These are phyloP conservation scores for Eutrigla gurnardus DNA, from an alignment of 2,797 vertebrate genomes.

Conservation along the genomic window DNA sequence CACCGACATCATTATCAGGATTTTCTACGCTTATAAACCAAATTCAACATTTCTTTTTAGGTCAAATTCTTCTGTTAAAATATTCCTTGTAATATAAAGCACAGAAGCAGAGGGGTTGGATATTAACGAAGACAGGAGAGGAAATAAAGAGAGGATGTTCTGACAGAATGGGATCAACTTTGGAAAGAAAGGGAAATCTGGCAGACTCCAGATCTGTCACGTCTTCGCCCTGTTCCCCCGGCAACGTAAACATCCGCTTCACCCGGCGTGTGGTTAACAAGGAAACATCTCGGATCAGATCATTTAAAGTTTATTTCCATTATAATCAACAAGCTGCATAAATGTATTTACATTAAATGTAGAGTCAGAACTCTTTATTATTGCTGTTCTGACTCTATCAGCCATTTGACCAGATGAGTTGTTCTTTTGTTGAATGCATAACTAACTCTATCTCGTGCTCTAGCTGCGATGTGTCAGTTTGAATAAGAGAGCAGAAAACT, in stretches of 20 bases:
- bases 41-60: constrained; percentile 5
- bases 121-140: constrained; percentile 18
- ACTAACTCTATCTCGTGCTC: neutral
- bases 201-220: constrained; percentile 10
- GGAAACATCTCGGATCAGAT: neutral
- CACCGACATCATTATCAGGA: neutral
- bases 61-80: constrained; percentile 15
- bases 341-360: too few species aligned
- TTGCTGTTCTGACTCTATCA: neutral
- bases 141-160: constrained; percentile 16
- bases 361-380: too few species aligned
- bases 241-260: constrained; percentile 24
- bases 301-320: neutral
- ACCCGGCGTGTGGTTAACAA: neutral
- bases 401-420: neutral
- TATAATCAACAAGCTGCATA: neutral
- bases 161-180: constrained; percentile 57
- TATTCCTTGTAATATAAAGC: constrained; percentile 2
- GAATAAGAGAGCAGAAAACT: neutral
- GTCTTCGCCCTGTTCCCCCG: constrained; percentile 3
- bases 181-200: constrained; percentile 11
- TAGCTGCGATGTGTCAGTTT: neutral
- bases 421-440: neutral
- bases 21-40: neutral
- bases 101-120: neutral